These are phyloP conservation scores for Venusia cambrica DNA, from an alignment of 2,888 invertebrate genomes.

Conservation along the genomic window DNA sequence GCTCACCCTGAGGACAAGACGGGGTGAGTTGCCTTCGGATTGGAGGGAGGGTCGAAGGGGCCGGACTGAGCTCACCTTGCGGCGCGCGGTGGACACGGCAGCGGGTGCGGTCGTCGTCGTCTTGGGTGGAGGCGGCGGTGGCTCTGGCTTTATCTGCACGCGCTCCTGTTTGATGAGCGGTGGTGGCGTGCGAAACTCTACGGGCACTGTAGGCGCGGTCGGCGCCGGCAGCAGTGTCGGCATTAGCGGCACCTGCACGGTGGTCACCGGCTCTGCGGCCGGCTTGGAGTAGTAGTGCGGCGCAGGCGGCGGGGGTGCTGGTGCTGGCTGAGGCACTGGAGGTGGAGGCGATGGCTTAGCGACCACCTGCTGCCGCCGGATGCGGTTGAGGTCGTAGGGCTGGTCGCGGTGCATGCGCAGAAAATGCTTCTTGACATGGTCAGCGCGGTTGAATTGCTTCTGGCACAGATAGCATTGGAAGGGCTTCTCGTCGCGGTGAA, in stretches of 20 bases:
- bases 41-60: slow-evolving; percentile 18
- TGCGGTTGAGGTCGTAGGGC: slow-evolving; percentile 91
- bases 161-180: slow-evolving; percentile 61
- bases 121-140: slow-evolving; percentile 44
- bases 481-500: slow-evolving; percentile 95
- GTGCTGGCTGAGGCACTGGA: slow-evolving; percentile 69
- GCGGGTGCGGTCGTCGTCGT: slow-evolving; percentile 32
- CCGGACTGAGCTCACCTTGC: slow-evolving; percentile 37
- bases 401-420: slow-evolving; percentile 95
- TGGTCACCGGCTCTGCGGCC: slow-evolving; percentile 75
- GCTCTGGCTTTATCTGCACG: slow-evolving; percentile 60
- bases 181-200: slow-evolving; percentile 35
- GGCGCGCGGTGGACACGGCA: slow-evolving; percentile 25
- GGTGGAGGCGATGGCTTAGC: too few relatives aligned
- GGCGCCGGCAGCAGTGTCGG: slow-evolving; percentile 29
- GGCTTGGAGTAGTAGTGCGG: slow-evolving; percentile 53
- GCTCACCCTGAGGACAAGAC: slow-evolving; percentile 78
- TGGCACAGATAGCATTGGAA: slow-evolving; percentile 96
- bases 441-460: slow-evolving; percentile 96
- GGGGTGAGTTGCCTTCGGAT: slow-evolving; percentile 31
- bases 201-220: slow-evolving; percentile 28
- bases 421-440: slow-evolving; percentile 97
- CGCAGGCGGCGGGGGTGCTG: slow-evolving; percentile 38
- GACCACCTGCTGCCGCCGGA: slow-evolving; percentile 84
- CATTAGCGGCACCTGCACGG: slow-evolving; percentile 41